phyloP scores from a whole-genome alignment of 1,140 invertebrate genomes.

The Drosophila ambigua region DNA sequence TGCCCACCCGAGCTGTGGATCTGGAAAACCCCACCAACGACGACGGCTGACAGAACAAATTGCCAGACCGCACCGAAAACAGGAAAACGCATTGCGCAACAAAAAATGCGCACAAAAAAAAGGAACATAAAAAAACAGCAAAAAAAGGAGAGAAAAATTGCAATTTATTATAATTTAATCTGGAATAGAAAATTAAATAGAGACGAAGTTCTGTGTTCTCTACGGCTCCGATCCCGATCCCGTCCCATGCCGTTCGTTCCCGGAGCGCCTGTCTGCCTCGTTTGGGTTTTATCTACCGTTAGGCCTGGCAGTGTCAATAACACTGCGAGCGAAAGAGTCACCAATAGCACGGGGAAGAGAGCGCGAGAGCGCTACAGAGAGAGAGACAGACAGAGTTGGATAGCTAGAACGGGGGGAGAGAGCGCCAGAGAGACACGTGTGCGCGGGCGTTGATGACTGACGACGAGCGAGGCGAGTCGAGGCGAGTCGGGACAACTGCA shows the following conservation, averaged over 20 bases:
- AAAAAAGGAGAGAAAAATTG: slow-evolving; percentile 49
- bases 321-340: slow-evolving; percentile 27
- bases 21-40: slow-evolving; percentile 14
- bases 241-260: slow-evolving; percentile 61
- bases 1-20: slow-evolving; percentile 15
- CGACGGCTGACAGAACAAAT: slow-evolving; percentile 45
- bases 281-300: slow-evolving; percentile 80
- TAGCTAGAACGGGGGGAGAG: background rate
- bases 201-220: slow-evolving; percentile 36
- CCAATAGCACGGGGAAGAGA: background rate
- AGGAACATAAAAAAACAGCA: background rate
- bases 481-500: background rate
- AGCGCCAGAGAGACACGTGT: slow-evolving; percentile 38
- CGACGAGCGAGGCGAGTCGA: slow-evolving; percentile 2
- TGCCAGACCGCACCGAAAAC: slow-evolving; percentile 28
- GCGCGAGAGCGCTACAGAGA: background rate
- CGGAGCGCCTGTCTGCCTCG: slow-evolving; percentile 44
- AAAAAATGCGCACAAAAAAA: slow-evolving; percentile 28
- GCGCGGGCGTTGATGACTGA: slow-evolving; percentile 62
- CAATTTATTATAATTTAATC: slow-evolving; percentile 83
- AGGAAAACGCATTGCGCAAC: slow-evolving; percentile 68
- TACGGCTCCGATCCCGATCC: slow-evolving; percentile 1
- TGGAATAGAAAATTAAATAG: slow-evolving; percentile 79
- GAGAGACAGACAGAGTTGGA: background rate
- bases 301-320: slow-evolving; percentile 74